These are phyloP conservation scores for Ceryle rudis DNA, from an alignment of 2,797 vertebrate species.

Conservation along the genomic window DNA sequence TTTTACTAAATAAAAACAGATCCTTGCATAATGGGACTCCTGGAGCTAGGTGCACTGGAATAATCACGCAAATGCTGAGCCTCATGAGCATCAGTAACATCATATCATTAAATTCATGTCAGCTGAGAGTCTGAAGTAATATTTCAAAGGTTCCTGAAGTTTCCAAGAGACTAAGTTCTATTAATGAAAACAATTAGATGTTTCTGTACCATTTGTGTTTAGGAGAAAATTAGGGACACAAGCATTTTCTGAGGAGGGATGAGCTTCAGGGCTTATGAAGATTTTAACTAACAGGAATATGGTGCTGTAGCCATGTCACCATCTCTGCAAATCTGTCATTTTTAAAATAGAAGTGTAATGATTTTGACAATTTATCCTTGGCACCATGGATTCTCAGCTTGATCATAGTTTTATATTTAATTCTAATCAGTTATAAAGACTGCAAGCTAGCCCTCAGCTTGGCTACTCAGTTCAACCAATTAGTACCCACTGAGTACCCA, in stretches of 20 bases:
- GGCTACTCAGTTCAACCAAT: background rate
- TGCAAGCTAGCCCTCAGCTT: background rate
- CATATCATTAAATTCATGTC: background rate
- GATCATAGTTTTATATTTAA: background rate
- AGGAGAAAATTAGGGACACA: background rate
- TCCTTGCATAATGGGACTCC: background rate
- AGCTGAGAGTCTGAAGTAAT: background rate
- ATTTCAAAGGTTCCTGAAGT: background rate
- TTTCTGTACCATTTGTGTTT: background rate
- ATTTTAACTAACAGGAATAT: background rate
- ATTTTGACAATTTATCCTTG: background rate
- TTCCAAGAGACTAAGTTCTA: background rate
- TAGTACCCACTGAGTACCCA: background rate
- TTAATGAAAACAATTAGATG: background rate
- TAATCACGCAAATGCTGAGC: background rate
- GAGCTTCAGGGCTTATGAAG: background rate
- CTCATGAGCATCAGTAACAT: background rate
- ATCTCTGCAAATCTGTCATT: background rate
- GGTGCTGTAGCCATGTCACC: background rate
- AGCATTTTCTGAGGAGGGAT: background rate
- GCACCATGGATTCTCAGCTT: background rate
- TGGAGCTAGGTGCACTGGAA: background rate
- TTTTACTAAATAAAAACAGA: constrained; percentile 20
- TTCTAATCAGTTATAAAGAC: background rate
- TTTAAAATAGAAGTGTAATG: background rate